Evolutionary conservation across 2,797 vertebrate genomes (phyloP), one percentile per base, ranked within the genome.

Genomic region (Lateolabrax maculatus): DNA sequence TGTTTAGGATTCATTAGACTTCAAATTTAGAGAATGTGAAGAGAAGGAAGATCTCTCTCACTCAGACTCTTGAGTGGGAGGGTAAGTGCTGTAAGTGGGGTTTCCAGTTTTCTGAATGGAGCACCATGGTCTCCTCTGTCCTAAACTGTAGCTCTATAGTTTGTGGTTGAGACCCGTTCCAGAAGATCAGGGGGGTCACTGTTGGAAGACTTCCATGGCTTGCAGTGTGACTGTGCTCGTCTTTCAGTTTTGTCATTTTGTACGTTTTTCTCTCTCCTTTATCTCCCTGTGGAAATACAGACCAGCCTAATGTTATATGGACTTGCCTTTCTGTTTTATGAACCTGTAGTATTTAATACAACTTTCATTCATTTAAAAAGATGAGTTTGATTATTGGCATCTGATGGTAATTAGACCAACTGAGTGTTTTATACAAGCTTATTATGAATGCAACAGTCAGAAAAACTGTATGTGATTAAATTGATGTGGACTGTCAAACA

Each of bases 1-100:
- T 65, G 56, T 71, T 81, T 44, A 56, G 57, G 31, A 75, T 62
- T 68, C 15, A 76, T 76, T 73, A 57, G 60, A 70, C 29, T 46
- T 60, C 9, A 74, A 55, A 57, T 75, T 18, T 58, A 48, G 29
- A 66, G 44, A 49, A 63, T 46, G 53, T 55, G 36, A 63, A 25
- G 52, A 80, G 43, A 79, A 16, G 44, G 52, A 48, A 27, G 18
- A 41, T 75, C 6, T 36, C 61, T 15, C 25, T 70, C 43, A 51
- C 23, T 31, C 49, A 12, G 57, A 48, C 19, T 39, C 36, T 41
- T 53, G 6, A 56, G 46, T 43, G n/a, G 55, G 10, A 44, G 56
- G 43, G 18, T n/a, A 4, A 34, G 51, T 61, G 19, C 44, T 53
- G 13, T 39, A 23, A 9, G 57, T 3, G 19, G 10, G 39, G 7